These are phyloP conservation scores for Spilarctia lutea DNA, from an alignment of 2,888 invertebrate genomes.

Conservation along the genomic window DNA sequence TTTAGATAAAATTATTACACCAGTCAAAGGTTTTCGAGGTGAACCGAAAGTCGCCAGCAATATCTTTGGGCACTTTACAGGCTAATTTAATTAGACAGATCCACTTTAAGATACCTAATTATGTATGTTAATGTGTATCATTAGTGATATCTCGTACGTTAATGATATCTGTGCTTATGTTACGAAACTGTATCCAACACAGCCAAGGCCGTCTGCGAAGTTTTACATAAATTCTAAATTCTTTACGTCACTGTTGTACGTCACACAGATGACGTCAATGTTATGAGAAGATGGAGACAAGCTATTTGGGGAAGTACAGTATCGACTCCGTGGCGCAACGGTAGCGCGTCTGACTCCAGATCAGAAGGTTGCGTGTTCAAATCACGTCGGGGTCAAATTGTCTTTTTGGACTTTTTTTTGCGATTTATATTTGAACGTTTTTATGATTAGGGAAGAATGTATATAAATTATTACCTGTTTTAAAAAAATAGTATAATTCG, in stretches of 20 bases:
- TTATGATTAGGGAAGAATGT: not conserved
- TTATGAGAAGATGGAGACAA: slow-evolving; percentile 17
- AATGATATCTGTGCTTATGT: no score
- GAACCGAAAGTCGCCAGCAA: not conserved
- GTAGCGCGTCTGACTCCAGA: slow-evolving; percentile 99
- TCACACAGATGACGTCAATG: slow-evolving; percentile 56
- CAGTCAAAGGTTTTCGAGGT: not conserved
- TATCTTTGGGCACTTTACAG: not conserved
- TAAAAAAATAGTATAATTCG: no score
- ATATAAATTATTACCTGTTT: no score
- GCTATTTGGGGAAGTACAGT: slow-evolving; percentile 36
- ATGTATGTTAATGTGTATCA: not conserved
- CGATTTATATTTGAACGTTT: not conserved
- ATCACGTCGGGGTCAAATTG: slow-evolving; percentile 96
- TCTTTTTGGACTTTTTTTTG: slow-evolving; percentile 6
- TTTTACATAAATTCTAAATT: slow-evolving; percentile 20
- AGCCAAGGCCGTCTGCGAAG: slow-evolving; percentile 26
- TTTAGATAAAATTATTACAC: not conserved
- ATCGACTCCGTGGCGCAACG: slow-evolving; percentile 96
- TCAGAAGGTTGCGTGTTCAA: slow-evolving; percentile 99
- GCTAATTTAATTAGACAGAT: not conserved
- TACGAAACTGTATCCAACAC: slow-evolving; percentile 8
- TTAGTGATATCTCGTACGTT: not conserved
- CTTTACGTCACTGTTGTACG: slow-evolving; percentile 29
- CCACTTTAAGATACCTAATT: not conserved